phyloP scores from a whole-genome alignment of 2,113 vertebrate genomes.

The Sminthopsis crassicaudata region DNA sequence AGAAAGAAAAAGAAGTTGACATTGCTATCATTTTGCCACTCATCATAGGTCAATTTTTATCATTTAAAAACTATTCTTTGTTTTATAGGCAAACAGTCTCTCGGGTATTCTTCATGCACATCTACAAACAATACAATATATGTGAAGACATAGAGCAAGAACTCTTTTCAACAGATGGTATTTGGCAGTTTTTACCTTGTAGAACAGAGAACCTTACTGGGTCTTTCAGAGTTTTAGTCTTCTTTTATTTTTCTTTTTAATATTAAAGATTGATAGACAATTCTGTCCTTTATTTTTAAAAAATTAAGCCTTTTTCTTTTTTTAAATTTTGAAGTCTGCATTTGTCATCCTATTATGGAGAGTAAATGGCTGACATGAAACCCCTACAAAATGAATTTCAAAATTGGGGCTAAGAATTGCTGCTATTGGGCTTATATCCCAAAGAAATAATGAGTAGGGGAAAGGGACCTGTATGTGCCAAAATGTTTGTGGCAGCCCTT shows the following conservation, averaged over 20 bases:
- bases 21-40: conserved; percentile 47
- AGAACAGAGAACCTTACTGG: conserved; percentile 54
- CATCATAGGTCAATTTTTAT: conserved; percentile 51
- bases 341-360: conserved; percentile 65
- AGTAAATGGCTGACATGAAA: conserved; percentile 64
- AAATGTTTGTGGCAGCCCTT: no score
- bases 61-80: conserved; percentile 42
- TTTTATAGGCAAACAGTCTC: conserved; percentile 62
- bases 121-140: conserved; percentile 42
- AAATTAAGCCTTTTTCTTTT: not conserved
- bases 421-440: no score
- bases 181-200: conserved; percentile 54
- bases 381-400: conserved; percentile 62
- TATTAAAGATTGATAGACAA: conserved; percentile 54
- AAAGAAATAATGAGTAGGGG: no score
- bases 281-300: conserved; percentile 50
- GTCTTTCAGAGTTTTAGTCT: conserved; percentile 57
- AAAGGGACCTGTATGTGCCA: no score
- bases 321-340: conserved; percentile 52
- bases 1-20: conserved; percentile 24
- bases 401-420: conserved; percentile 41
- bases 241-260: conserved; percentile 31
- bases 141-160: conserved; percentile 28
- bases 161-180: conserved; percentile 49
- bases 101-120: conserved; percentile 32